Evolutionary conservation across 92 coral and sea anemone species (phyloP).

Genomic region (Parazoanthus swiftii): DNA sequence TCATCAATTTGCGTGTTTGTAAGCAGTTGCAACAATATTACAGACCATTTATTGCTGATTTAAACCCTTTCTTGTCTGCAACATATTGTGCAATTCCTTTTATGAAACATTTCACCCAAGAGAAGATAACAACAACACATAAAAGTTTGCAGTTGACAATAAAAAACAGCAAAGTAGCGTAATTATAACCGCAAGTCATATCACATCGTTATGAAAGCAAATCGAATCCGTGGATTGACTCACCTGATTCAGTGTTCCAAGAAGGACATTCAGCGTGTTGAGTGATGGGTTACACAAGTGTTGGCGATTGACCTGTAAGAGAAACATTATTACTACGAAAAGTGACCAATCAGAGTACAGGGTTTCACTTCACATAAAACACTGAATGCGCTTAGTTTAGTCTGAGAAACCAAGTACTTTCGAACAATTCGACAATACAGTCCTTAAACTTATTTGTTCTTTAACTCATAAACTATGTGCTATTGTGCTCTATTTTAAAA

Average conservation of each 20-base stretch:
- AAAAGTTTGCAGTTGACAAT: not conserved
- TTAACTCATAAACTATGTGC: no score
- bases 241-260: conserved; percentile 94
- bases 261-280: conserved; percentile 86
- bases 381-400: no score
- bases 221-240: not conserved
- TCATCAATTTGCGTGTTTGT: not conserved
- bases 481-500: no score
- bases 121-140: not conserved
- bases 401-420: no score
- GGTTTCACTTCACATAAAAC: no score
- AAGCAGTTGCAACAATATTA: no score
- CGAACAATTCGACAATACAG: no score
- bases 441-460: no score
- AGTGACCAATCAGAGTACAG: no score
- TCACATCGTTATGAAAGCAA: not conserved
- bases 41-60: no score
- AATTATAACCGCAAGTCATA: not conserved
- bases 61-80: no score
- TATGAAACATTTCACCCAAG: not conserved
- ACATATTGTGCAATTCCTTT: no score
- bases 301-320: conserved; percentile 79
- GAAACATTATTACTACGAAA: not conserved
- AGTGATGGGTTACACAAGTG: conserved; percentile 89
- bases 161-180: not conserved